A percentile compares a stretch with the other conserved stretches of the same genome.
Evolutionary conservation across 2,888 invertebrate species (phyloP).

Genomic region (Thera obeliscata): DNA sequence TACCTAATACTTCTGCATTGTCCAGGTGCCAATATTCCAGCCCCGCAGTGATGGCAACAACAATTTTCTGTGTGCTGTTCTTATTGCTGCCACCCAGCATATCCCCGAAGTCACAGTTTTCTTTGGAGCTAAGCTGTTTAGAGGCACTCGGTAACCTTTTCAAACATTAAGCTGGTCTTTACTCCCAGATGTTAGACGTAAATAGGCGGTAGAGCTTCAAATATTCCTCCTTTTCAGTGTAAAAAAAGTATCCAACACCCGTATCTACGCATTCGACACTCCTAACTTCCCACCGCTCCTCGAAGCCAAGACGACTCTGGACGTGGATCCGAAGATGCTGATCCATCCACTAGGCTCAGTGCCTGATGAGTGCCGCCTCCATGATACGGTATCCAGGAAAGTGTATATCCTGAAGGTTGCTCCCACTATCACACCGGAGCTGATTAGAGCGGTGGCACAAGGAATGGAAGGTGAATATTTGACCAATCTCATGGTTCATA

Average conservation of each 20-base stretch:
- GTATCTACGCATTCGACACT: constrained; percentile 92
- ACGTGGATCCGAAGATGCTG: constrained; percentile 87
- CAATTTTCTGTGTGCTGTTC: constrained; percentile 94
- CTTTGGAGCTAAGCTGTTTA: constrained; percentile 93
- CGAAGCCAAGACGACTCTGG: constrained; percentile 85
- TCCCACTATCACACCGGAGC: constrained; percentile 94
- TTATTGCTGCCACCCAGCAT: constrained; percentile 94
- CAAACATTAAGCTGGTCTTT: not conserved
- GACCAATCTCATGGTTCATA: not conserved
- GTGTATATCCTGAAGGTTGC: constrained; percentile 95
- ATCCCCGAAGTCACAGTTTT: constrained; percentile 98
- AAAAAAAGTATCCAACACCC: constrained; percentile 90
- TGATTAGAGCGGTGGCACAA: constrained; percentile 88
- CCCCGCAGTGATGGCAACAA: constrained; percentile 96
- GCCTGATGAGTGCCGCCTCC: constrained; percentile 87
- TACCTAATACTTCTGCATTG: not conserved
- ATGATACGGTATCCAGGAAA: constrained; percentile 90
- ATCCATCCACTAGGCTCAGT: constrained; percentile 70
- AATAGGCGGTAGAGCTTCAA: not conserved
- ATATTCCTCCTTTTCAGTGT: constrained; percentile 76
- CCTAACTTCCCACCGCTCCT: constrained; percentile 94
- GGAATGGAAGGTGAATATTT: constrained; percentile 84
- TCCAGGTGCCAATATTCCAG: constrained; percentile 95
- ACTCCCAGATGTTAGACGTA: no score
- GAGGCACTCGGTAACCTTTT: constrained; percentile 88